A percentile compares a stretch with the other conserved stretches of the same genome.
phyloP scores from a whole-genome alignment of 2,888 invertebrate genomes.

The Polyommatus icarus region DNA sequence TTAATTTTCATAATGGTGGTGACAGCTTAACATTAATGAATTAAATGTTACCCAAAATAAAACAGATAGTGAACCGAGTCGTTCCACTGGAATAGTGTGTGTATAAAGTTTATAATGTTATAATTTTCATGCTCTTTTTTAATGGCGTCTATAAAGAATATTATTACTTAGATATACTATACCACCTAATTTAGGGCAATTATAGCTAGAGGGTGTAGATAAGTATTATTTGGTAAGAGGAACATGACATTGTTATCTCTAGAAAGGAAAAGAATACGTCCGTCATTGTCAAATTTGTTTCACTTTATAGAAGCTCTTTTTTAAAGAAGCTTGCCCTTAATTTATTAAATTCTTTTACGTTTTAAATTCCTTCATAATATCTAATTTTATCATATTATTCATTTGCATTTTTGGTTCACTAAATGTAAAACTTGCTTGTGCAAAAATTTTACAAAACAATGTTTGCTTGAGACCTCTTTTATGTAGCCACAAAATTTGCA shows the following conservation, averaged over 20 bases:
- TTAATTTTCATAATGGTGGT: constrained; percentile 27
- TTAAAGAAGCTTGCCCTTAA: too few species aligned
- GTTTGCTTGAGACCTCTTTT: not conserved
- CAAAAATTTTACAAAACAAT: not conserved
- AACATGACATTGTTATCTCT: too few species aligned
- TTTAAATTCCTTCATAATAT: not conserved
- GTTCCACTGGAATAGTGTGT: not conserved
- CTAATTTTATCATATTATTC: too few species aligned
- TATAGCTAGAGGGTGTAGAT: not conserved
- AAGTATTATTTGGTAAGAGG: too few species aligned
- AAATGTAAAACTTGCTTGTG: not conserved
- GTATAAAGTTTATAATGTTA: constrained; percentile 3
- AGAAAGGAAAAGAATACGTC: too few species aligned
- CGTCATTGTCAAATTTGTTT: too few species aligned
- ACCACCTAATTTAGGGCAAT: not conserved
- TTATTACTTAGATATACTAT: not conserved
- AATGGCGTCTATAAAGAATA: not conserved
- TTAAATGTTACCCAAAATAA: constrained; percentile 28
- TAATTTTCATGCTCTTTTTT: not conserved
- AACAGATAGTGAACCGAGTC: not conserved
- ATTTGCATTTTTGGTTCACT: too few species aligned
- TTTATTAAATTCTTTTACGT: too few species aligned
- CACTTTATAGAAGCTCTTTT: too few species aligned
- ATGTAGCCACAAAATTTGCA: constrained; percentile 12
- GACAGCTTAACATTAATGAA: constrained; percentile 28